Base-by-base conservation (phyloP, 1,140 invertebrate species). In the Drosophila lowei region DNA sequence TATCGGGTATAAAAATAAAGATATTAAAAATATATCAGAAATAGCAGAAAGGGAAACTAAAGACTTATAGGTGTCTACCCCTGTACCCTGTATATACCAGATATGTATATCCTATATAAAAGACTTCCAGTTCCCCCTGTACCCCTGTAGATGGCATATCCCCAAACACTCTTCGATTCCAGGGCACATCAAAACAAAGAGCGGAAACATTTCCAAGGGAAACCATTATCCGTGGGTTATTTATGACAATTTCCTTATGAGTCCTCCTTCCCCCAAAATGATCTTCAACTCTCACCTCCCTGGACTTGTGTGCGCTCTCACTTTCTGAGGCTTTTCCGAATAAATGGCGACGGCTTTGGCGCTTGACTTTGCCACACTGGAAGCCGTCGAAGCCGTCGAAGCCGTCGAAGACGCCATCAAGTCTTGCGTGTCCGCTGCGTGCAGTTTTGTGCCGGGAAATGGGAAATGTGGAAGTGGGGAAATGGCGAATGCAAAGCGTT, bases 201-300 rank as follows among this genome's bases (percentile, higher is more conserved):
- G 16, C 16, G 53, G 21, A 28, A 48, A 16, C 59, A 25, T 38
- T 55, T 46, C 68, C 28, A 70, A 68, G 70, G 72, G 54, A 72
- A 76, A 48, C 77, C 78, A 77, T 77, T 81, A 77, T 62, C 74
- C 75, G 23, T 78, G 59, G 59, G 75, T 83, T 83, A 83, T 83
- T 83, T 84, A 83, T 83, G 79, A 84, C 63, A 75, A 84, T 84
- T 83, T 79, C 55, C 79, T 84, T 84, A 79, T 66, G 75, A 78
- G 59, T 57, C 49, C 57, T 38, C 9, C 63, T 41, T 48, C 44
- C 64, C 63, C 38, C 56, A 34, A 70, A 68, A 68, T 66, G 50
- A 68, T 68, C 65, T 50, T 23, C 65, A 68, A 62, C 18, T 18
- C 18, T 25, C 23, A 25, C 23, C 23, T 25, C 65, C 38, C 65